Evolutionary conservation across 2,113 vertebrate species (phyloP), one percentile per base, ranked within the genome.

Genomic region (Hirundichthys speculiger): DNA sequence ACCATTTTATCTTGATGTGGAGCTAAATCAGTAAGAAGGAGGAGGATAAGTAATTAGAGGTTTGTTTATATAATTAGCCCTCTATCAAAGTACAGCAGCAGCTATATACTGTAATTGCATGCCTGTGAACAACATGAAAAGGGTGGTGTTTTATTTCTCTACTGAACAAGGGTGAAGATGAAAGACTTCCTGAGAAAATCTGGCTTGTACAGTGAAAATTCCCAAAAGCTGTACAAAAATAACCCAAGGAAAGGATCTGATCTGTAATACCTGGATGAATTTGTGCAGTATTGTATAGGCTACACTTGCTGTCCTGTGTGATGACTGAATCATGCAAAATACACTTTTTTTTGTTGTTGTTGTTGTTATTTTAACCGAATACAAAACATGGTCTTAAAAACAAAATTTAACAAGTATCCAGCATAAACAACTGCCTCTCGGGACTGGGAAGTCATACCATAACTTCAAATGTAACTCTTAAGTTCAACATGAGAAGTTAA

Each of bases 11-110:
- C 38, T 14, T 16, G 42, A 56, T 68, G 50, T 74, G 46, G 25
- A 64, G 53, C 53, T 42, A 56, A 54, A 86, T 22, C 51, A 19
- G 61, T 34, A n/a, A n/a, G 19, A 48, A 45, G 0, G 16, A 58
- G 54, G 41, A 53, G 51, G 30, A 20, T 22, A 2, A 49, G 79
- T 84, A 90, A 89, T 86, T 74, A 84, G 68, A 78, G 80, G 73
- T 81, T 75, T 85, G 80, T 82, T 88, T 78, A 85, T 56, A 75
- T 81, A 80, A 81, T 75, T 84, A 79, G 69, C 61, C 48, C 39
- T 71, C 69, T 61, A 81, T 78, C 64, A 68, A 74, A 72, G 75
- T 61, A 65, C 52, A 53, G 73, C 42, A 40, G 64, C 15, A 55
- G 79, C 45, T 60, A 64, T 83, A 64, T 71, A 56, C 30, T 55